Conservation (phyloP, 2,113 vertebrate species). For the Piaya cayana region DNA sequence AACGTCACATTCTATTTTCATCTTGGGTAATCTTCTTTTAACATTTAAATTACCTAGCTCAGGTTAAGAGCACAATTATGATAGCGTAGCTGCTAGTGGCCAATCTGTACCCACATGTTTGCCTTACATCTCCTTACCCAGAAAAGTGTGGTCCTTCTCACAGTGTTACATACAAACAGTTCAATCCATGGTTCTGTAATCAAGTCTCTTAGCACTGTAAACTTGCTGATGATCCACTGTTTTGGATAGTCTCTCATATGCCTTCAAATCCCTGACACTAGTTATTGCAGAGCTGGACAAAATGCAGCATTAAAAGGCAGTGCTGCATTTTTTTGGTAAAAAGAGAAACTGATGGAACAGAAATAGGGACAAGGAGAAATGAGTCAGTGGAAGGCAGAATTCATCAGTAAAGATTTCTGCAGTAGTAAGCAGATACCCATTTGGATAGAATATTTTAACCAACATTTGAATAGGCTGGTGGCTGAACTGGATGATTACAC, state of each 20-base stretch:
- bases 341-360: neutral
- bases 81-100: neutral
- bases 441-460: neutral
- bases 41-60: neutral
- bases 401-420: neutral
- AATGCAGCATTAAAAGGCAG: neutral
- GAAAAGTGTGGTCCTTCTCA: neutral
- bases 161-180: neutral
- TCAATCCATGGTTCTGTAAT: neutral
- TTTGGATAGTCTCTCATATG: neutral
- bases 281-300: neutral
- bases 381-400: neutral
- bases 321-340: neutral
- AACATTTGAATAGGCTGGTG: neutral
- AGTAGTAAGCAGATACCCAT: neutral
- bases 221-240: neutral
- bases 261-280: neutral
- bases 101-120: neutral
- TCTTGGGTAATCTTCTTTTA: neutral
- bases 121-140: neutral
- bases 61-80: neutral
- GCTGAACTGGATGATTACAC: neutral
- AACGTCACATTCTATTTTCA: neutral
- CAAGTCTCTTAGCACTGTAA: neutral
- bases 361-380: neutral